Percentiles rank a stretch among this genome's conserved stretches.
Evolutionary conservation across 2,888 invertebrate genomes (phyloP).

Genomic region (Tetheella fluctuosa): DNA sequence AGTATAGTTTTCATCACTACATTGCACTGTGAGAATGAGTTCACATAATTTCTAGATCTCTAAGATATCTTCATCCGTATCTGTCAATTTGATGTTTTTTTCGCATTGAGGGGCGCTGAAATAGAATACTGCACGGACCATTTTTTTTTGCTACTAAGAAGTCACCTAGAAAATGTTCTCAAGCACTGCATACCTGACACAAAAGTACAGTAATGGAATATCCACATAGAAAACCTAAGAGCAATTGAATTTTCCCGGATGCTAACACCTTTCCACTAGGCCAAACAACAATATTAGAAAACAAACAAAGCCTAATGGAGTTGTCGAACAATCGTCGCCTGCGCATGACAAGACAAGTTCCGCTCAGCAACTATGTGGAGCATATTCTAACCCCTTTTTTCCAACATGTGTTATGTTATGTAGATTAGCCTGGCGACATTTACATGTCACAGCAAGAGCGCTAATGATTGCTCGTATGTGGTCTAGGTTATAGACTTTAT

Average conservation of each 20-base stretch:
- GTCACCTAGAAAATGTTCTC: too few species aligned
- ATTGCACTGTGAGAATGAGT: too few species aligned
- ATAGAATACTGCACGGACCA: too few species aligned
- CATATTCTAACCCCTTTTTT: slow-evolving; percentile 31
- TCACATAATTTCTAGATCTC: too few species aligned
- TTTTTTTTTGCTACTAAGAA: too few species aligned
- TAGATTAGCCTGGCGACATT: slow-evolving; percentile 43
- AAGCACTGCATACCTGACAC: too few species aligned
- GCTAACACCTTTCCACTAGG: background rate
- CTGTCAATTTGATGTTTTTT: too few species aligned
- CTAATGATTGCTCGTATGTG: slow-evolving; percentile 7
- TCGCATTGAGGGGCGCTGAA: too few species aligned
- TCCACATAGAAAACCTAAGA: background rate
- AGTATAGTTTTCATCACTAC: too few species aligned
- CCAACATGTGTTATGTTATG: slow-evolving; percentile 41
- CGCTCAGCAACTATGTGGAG: slow-evolving; percentile 1
- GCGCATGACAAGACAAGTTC: slow-evolving; percentile 2
- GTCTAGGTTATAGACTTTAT: slow-evolving; percentile 1
- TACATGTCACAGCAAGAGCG: slow-evolving; percentile 15
- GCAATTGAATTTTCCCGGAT: too few species aligned
- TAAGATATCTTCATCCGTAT: too few species aligned
- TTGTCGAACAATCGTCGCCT: background rate
- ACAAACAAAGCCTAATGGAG: slow-evolving; percentile 1
- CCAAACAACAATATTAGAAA: slow-evolving; percentile 1
- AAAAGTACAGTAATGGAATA: background rate